Percentiles rank a stretch among this genome's conserved stretches.
phyloP scores from a whole-genome alignment of 1,140 invertebrate species.

The Camponotus floridanus region DNA sequence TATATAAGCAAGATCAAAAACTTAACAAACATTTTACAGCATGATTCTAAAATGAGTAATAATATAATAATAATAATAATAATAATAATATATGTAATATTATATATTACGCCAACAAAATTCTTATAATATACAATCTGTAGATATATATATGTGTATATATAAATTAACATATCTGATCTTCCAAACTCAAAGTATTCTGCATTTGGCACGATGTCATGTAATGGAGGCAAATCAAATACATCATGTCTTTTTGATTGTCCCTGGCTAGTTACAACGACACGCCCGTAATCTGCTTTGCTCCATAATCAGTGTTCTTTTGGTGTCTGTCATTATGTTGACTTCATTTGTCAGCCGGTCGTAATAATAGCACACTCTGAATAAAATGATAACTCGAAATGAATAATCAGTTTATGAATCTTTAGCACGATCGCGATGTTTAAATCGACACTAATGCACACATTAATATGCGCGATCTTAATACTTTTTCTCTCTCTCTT shows the following conservation, averaged over 20 bases:
- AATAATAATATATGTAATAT: conserved; percentile 78
- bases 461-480: conserved; percentile 40
- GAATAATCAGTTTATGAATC: conserved; percentile 20
- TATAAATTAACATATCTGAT: conserved; percentile 68
- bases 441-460: not conserved
- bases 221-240: conserved; percentile 83
- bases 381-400: conserved; percentile 17
- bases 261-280: conserved; percentile 78
- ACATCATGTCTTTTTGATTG: conserved; percentile 82
- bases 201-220: conserved; percentile 82
- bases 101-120: conserved; percentile 79
- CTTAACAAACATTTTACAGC: conserved; percentile 86
- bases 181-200: conserved; percentile 75
- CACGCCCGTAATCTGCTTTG: conserved; percentile 67
- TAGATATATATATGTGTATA: conserved; percentile 55
- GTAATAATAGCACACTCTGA: not conserved
- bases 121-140: conserved; percentile 75
- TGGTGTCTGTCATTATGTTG: conserved; percentile 52
- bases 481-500: conserved; percentile 23
- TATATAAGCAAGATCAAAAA: conserved; percentile 85
- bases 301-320: conserved; percentile 51
- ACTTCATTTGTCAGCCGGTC: conserved; percentile 67
- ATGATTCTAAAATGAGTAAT: conserved; percentile 83
- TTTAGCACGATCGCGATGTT: not conserved
- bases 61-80: conserved; percentile 80